These are phyloP conservation scores for Patella depressa DNA, from an alignment of 2,888 invertebrate species.

Conservation along the genomic window DNA sequence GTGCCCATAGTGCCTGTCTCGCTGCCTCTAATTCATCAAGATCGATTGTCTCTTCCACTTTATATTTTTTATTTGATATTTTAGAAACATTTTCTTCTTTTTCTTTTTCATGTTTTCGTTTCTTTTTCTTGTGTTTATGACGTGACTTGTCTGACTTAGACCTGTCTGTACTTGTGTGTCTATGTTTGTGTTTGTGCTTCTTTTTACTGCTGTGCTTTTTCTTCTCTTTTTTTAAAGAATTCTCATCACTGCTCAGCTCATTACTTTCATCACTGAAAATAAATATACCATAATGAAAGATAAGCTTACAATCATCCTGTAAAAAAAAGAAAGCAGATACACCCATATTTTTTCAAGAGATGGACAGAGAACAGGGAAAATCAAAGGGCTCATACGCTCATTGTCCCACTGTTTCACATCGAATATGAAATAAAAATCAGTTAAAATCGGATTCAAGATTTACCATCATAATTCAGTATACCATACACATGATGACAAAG, in stretches of 20 bases:
- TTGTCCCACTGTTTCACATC: no score
- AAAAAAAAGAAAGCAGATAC: not conserved
- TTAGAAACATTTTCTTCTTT: not conserved
- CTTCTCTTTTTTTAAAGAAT: conserved; percentile 49
- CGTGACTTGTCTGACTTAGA: conserved; percentile 43
- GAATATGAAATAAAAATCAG: no score
- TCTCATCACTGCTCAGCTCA: conserved; percentile 44
- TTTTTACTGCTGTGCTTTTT: conserved; percentile 63
- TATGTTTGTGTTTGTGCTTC: conserved; percentile 78
- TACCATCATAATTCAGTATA: no score
- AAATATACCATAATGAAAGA: not conserved
- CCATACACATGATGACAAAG: no score
- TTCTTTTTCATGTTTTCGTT: conserved; percentile 56
- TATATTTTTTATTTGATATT: conserved; percentile 12
- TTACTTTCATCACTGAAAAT: conserved; percentile 46
- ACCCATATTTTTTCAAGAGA: no score
- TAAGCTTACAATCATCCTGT: not conserved
- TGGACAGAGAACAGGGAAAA: no score
- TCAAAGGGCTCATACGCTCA: no score
- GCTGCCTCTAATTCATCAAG: conserved; percentile 22
- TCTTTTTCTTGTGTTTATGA: conserved; percentile 58
- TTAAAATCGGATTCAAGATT: no score
- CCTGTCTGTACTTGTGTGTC: conserved; percentile 65
- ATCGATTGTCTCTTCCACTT: conserved; percentile 10
- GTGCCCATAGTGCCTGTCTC: conserved; percentile 16